A percentile compares a stretch with the other conserved stretches of the same genome.
Conservation (phyloP, 2,888 invertebrate species). For the Ellobium chinense region DNA sequence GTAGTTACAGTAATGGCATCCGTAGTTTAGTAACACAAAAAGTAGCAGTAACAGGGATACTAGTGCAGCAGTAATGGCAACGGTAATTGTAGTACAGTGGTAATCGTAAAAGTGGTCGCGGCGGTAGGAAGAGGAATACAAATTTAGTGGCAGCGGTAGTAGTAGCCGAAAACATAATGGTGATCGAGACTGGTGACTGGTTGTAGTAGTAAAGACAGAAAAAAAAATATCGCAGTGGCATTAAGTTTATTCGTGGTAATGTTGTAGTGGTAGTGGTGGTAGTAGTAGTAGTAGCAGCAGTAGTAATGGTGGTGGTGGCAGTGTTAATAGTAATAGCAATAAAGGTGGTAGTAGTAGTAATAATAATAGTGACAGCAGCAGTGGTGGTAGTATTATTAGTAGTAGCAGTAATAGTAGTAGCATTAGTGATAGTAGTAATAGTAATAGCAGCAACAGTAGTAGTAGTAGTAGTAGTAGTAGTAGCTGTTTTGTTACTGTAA, state of each 20-base stretch:
- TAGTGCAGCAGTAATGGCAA: constrained; percentile 4
- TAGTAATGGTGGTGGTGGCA: not conserved
- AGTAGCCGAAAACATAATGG: not conserved
- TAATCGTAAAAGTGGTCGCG: constrained; percentile 4
- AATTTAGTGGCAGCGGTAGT: not conserved
- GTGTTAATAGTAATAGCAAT: constrained; percentile 10
- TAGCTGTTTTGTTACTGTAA: no score
- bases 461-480: not conserved
- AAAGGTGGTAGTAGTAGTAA: not conserved
- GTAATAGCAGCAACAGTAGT: not conserved
- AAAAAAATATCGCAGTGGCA: not conserved
- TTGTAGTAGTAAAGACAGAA: not conserved
- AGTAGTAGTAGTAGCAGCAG: not conserved
- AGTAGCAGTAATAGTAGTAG: not conserved
- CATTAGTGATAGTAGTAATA: no score
- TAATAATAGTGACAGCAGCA: not conserved
- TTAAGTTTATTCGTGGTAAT: not conserved
- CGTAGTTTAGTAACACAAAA: not conserved
- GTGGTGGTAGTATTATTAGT: constrained; percentile 2
- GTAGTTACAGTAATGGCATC: constrained; percentile 11
- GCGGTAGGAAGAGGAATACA: not conserved
- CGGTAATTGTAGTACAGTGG: constrained; percentile 1
- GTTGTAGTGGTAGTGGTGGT: not conserved
- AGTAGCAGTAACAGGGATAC: constrained; percentile 4
- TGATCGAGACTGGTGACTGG: not conserved